phyloP scores from a whole-genome alignment of 2,888 invertebrate genomes.

The Gortyna flavago region DNA sequence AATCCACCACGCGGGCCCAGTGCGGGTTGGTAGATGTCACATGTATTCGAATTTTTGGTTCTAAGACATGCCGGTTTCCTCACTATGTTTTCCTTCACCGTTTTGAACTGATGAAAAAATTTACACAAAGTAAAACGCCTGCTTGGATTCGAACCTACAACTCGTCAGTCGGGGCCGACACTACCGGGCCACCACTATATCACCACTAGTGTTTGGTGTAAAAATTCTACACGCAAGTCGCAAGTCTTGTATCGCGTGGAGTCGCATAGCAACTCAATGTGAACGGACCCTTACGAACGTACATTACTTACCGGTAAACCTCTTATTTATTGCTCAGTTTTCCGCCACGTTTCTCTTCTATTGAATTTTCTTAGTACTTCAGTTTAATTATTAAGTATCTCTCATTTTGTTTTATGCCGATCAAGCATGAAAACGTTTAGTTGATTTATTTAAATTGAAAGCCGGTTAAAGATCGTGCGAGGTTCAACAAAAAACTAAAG shows the following conservation, averaged over 20 bases:
- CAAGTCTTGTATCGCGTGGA: background rate
- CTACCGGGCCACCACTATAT: background rate
- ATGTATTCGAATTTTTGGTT: background rate
- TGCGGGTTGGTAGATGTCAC: too few species aligned
- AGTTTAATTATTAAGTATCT: conserved; percentile 23
- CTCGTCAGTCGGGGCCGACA: background rate
- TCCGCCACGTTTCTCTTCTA: conserved; percentile 23
- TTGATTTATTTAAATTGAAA: conserved; percentile 29
- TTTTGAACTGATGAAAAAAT: background rate
- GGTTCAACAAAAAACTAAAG: background rate
- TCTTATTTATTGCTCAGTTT: conserved; percentile 54
- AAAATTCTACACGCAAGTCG: background rate
- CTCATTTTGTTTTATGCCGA: conserved; percentile 7
- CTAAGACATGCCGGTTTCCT: background rate
- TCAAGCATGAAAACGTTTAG: background rate
- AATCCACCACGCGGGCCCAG: too few species aligned
- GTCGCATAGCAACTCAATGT: background rate
- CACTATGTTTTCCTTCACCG: background rate
- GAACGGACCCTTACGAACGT: conserved; percentile 29
- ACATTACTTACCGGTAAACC: conserved; percentile 56
- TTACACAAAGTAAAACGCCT: background rate
- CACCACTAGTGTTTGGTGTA: background rate
- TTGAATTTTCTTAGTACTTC: conserved; percentile 37
- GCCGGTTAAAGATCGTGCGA: background rate
- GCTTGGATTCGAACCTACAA: background rate